Evolutionary conservation across 2,113 vertebrate species (phyloP).

Genomic region (Empidonax alnorum): DNA sequence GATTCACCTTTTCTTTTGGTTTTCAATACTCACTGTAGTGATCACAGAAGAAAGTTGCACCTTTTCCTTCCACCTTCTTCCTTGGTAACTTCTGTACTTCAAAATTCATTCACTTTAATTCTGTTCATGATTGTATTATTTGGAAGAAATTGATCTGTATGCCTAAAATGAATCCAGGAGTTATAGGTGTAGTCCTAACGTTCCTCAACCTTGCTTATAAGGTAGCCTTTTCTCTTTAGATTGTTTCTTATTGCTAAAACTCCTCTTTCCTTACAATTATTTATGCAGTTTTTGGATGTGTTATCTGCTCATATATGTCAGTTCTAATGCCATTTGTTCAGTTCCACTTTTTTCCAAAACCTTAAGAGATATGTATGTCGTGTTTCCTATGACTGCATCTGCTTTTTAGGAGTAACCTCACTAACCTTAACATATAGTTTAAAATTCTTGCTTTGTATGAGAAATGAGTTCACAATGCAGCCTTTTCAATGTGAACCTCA

Average conservation of each 20-base stretch:
- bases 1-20: neutral
- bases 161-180: neutral
- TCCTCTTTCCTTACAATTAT: neutral
- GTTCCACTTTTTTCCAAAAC: neutral
- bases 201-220: neutral
- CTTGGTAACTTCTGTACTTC: neutral
- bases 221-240: neutral
- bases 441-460: neutral
- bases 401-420: neutral
- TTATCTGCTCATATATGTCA: neutral
- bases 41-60: neutral
- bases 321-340: neutral
- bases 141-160: neutral
- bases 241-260: neutral
- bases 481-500: neutral
- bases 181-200: neutral
- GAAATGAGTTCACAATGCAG: neutral
- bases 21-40: rapidly evolving
- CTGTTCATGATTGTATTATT: neutral
- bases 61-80: neutral
- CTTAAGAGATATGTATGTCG: rapidly evolving
- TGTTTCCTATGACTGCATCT: neutral
- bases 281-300: neutral
- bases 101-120: neutral
- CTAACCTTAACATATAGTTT: neutral